Evolutionary conservation across 2,113 vertebrate species (phyloP).

Genomic region (Rhinogobius similis): DNA sequence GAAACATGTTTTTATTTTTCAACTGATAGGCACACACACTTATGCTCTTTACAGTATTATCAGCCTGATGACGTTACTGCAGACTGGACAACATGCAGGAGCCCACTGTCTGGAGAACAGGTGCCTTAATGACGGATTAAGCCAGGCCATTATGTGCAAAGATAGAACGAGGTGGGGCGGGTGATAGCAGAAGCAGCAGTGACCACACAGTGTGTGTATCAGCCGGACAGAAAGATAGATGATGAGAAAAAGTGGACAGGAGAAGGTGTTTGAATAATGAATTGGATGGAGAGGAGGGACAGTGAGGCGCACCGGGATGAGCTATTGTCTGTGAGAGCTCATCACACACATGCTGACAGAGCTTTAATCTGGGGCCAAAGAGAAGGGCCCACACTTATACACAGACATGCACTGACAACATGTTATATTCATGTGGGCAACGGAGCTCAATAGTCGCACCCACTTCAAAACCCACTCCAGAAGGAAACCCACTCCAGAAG

Average conservation of each 20-base stretch:
- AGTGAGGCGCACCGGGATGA: conserved; percentile 44
- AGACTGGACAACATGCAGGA: conserved; percentile 1
- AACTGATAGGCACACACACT: too few species aligned
- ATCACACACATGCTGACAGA: conserved; percentile 73
- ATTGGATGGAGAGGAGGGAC: conserved; percentile 55
- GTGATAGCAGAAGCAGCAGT: not conserved
- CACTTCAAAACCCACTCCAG: too few species aligned
- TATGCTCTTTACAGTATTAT: not conserved
- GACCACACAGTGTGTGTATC: conserved; percentile 40
- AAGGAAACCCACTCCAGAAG: too few species aligned
- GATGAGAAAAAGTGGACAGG: conserved; percentile 54
- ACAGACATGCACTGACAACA: conserved; percentile 34
- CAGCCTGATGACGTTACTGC: not conserved
- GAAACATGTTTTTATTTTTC: too few species aligned
- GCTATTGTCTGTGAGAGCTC: conserved; percentile 73
- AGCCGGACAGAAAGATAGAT: conserved; percentile 46
- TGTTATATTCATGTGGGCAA: conserved; percentile 11
- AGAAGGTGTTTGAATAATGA: conserved; percentile 63
- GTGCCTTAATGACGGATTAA: conserved; percentile 5
- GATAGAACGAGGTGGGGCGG: conserved; percentile 20
- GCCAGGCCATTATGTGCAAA: conserved; percentile 34
- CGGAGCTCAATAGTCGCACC: too few species aligned
- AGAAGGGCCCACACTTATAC: conserved; percentile 37
- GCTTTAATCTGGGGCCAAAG: conserved; percentile 70
- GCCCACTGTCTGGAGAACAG: conserved; percentile 6